phyloP scores from a whole-genome alignment of 2,888 invertebrate species.

The Rugalucina vietnamica region DNA sequence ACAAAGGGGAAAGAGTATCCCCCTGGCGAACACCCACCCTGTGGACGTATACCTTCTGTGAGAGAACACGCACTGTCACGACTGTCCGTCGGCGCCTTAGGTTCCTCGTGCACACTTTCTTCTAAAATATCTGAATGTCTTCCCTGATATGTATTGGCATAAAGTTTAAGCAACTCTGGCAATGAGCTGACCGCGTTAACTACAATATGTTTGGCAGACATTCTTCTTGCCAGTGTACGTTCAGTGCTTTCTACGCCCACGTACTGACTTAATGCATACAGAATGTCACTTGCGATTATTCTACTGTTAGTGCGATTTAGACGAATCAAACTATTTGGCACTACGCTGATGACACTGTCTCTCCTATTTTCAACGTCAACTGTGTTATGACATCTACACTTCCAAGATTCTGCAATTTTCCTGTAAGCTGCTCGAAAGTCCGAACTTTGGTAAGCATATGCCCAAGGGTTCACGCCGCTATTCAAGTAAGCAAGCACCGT shows the following conservation, averaged over 20 bases:
- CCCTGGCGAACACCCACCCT: background rate
- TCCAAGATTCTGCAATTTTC: conserved; percentile 45
- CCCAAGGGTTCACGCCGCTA: conserved; percentile 88
- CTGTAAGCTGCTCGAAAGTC: conserved; percentile 87
- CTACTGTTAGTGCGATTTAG: conserved; percentile 63
- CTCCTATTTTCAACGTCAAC: conserved; percentile 25
- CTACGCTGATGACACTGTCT: conserved; percentile 51
- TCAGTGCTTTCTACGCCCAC: conserved; percentile 33
- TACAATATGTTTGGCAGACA: conserved; percentile 25
- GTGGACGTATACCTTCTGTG: background rate
- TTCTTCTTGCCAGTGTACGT: conserved; percentile 25
- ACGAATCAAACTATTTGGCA: conserved; percentile 31
- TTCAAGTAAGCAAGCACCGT: conserved; percentile 87
- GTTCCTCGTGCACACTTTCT: background rate
- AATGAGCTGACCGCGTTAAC: conserved; percentile 29
- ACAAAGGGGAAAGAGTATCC: background rate
- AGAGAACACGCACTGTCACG: conserved; percentile 33
- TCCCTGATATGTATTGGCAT: conserved; percentile 22
- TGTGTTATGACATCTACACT: background rate
- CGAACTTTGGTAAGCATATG: conserved; percentile 88
- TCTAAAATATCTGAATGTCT: conserved; percentile 8
- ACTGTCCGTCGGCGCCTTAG: background rate
- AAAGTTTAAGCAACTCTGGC: conserved; percentile 43
- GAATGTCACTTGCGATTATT: conserved; percentile 47
- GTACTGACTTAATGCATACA: conserved; percentile 33